Evolutionary conservation across 2,888 invertebrate species (phyloP).

Genomic region (Conchocele bisecta): DNA sequence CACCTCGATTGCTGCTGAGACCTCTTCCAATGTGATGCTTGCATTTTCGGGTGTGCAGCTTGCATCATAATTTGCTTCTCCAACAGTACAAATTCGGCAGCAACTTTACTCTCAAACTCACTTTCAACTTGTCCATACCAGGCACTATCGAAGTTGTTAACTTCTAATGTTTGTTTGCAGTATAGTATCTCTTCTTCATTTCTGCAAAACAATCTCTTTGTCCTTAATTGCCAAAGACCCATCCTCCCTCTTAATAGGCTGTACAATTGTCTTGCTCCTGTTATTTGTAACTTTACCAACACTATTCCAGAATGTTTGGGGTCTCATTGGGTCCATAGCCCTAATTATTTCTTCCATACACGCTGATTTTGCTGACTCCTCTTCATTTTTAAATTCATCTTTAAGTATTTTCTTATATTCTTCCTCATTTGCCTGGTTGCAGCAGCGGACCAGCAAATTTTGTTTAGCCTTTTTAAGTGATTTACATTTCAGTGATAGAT

Average conservation of each 20-base stretch:
- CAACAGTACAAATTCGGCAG: background rate
- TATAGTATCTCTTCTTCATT: background rate
- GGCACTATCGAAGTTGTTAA: background rate
- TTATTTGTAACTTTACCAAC: conserved; percentile 1
- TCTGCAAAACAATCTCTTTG: conserved; percentile 1
- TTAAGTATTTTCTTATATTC: too few species aligned
- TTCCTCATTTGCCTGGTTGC: too few species aligned
- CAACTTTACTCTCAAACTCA: background rate
- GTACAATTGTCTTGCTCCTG: background rate
- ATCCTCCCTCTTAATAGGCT: conserved; percentile 7
- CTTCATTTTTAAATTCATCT: too few species aligned
- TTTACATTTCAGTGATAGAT: background rate
- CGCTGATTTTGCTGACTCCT: too few species aligned
- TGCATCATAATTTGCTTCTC: background rate
- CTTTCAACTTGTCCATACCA: conserved; percentile 5
- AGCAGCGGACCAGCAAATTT: too few species aligned
- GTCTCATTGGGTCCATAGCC: too few species aligned
- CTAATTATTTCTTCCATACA: too few species aligned
- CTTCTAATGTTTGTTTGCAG: conserved; percentile 1
- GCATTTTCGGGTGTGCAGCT: background rate
- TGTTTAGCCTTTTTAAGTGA: conserved; percentile 7
- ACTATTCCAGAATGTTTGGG: too few species aligned
- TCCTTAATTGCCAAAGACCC: conserved; percentile 7
- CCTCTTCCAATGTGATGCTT: background rate
- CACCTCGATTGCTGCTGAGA: background rate